Evolutionary conservation across 2,113 vertebrate species (phyloP).

Genomic region (Gallinago paraguaiae): DNA sequence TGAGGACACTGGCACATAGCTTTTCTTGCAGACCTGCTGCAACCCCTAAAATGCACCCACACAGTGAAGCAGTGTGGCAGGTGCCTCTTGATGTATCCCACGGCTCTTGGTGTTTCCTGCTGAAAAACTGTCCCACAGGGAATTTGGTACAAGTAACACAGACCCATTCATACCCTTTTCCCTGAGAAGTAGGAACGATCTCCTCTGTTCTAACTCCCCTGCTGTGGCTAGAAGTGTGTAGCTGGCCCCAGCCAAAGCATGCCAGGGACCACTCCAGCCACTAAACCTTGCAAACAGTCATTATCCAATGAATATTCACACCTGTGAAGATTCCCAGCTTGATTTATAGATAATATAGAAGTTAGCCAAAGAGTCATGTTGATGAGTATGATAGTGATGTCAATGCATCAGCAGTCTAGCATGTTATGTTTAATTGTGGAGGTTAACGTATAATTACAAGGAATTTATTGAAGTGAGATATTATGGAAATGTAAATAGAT

Average conservation of each 20-base stretch:
- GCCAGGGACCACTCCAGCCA: neutral
- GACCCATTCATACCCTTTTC: neutral
- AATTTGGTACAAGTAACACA: neutral
- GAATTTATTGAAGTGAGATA: neutral
- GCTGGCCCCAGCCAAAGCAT: neutral
- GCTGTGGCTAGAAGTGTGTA: rapidly evolving
- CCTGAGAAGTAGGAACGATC: neutral
- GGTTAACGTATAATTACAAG: neutral
- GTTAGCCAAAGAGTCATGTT: neutral
- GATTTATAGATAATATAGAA: neutral
- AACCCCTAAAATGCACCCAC: rapidly evolving
- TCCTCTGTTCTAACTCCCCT: neutral
- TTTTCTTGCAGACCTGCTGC: neutral
- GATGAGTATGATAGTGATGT: neutral
- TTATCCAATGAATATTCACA: neutral
- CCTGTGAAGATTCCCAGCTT: neutral
- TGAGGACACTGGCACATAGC: neutral
- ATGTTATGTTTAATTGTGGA: neutral
- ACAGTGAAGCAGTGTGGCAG: neutral
- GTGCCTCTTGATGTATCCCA: neutral
- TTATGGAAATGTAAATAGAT: neutral
- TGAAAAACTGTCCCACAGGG: neutral
- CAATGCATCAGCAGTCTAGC: neutral
- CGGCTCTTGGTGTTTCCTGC: neutral
- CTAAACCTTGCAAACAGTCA: neutral